Evolutionary conservation across 2,797 vertebrate genomes (phyloP), one percentile per base, ranked within the genome.

Genomic region (Acipenser transmontanus): DNA sequence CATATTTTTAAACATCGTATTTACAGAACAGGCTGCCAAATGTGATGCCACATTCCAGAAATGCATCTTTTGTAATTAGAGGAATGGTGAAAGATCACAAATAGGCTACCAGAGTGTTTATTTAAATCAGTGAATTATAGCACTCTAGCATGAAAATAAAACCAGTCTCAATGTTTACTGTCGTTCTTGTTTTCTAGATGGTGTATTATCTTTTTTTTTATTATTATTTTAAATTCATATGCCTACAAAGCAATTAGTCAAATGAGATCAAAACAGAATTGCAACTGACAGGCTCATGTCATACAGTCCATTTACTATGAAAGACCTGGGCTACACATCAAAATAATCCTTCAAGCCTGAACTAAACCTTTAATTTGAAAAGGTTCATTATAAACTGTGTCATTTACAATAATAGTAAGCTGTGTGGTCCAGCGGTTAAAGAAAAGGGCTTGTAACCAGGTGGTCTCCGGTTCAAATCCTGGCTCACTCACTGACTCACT

Each of bases 11-110:
- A 17, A 17, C 14, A 17, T 17, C 14, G 20, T 34, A 17, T 34
- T 34, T 34, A 34, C 4, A 34, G 34, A 34, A 64, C 50, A 67
- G 67, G 62, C 66, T 68, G 49, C 34, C 62, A 68, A 71, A 34
- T 76, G 73, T 70, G 66, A 52, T 70, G 68, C 61, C 65, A 59
- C 67, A 66, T 67, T 69, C 67, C 65, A 67, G 17, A 17, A 63
- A 61, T 60, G 60, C 61, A 63, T 14, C 49, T 61, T 64, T 48
- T 12, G 8, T 51, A 60, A 66, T 65, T 57, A 66, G 50, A 57
- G 11, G 34, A 50, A 63, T 11, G 63, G 68, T 65, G 63, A 73
- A 10, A 50, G 47, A 62, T 62, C n/a, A 52, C 34, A 54, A 57
- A 65, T 11, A 67, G 47, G 57, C 48, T 47, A 54, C 52, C 64